phyloP scores from a whole-genome alignment of 2,797 vertebrate species.

The Vultur gryphus region DNA sequence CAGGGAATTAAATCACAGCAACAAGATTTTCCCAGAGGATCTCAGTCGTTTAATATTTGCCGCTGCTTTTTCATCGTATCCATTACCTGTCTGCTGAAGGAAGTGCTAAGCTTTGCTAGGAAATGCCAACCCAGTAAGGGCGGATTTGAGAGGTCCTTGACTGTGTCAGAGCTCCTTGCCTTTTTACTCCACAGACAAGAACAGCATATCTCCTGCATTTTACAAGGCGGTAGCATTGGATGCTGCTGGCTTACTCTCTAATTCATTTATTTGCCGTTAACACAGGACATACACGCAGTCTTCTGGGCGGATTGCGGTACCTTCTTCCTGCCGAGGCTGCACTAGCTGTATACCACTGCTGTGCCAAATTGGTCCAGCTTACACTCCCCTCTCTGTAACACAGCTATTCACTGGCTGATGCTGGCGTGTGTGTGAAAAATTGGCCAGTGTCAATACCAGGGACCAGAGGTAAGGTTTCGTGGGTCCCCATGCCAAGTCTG shows the following conservation, averaged over 20 bases:
- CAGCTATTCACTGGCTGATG: not conserved
- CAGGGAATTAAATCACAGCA: not conserved
- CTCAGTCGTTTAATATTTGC: not conserved
- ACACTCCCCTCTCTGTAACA: not conserved
- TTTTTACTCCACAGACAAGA: not conserved
- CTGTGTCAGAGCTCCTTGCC: not conserved
- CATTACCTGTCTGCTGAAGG: not conserved
- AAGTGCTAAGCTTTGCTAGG: not conserved
- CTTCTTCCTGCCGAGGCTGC: not conserved
- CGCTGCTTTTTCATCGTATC: not conserved
- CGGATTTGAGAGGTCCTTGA: not conserved
- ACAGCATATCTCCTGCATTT: not conserved
- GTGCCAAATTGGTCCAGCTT: not conserved
- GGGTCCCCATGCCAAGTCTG: not conserved
- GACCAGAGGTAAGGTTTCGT: not conserved
- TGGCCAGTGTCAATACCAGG: not conserved
- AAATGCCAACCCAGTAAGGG: not conserved
- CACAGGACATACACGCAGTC: too few species aligned
- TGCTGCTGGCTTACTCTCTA: not conserved
- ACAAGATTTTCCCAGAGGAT: not conserved
- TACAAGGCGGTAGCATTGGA: not conserved
- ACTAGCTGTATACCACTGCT: not conserved
- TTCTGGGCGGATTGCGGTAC: rapidly evolving
- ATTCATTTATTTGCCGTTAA: not conserved
- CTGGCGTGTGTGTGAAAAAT: rapidly evolving